phyloP scores from a whole-genome alignment of 2,888 invertebrate genomes.

The Phortica magna region DNA sequence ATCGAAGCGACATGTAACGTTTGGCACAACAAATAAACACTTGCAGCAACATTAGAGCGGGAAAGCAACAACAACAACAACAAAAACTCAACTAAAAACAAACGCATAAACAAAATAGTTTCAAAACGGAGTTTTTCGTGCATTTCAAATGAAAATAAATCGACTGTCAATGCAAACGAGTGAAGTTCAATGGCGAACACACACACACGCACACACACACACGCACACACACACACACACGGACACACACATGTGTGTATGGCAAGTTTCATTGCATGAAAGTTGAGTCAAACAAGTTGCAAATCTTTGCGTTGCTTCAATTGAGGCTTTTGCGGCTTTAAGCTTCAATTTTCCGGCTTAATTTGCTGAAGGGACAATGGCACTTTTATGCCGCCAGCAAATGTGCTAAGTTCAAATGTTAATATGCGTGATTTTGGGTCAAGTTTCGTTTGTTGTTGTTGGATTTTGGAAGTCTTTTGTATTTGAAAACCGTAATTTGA shows the following conservation, averaged over 20 bases:
- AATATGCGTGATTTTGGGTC: neutral
- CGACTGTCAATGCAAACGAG: neutral
- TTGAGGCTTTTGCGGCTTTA: neutral
- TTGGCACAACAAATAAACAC: neutral
- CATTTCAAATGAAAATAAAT: neutral
- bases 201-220: neutral
- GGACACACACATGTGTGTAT: too few species aligned
- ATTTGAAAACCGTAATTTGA: neutral
- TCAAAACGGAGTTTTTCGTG: neutral
- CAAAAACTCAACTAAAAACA: neutral
- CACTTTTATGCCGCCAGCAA: neutral
- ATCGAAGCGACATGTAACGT: too few species aligned
- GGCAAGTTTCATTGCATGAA: neutral
- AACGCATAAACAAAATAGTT: neutral
- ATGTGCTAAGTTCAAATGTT: neutral
- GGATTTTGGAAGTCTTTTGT: neutral
- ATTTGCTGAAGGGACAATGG: too few species aligned
- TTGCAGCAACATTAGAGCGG: neutral
- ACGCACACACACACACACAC: neutral
- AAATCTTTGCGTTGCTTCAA: neutral
- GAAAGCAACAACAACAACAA: neutral
- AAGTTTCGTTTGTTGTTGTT: neutral
- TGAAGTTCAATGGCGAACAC: neutral
- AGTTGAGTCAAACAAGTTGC: neutral
- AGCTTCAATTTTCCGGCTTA: too few species aligned